Evolutionary conservation across 2,797 vertebrate genomes (phyloP).

Genomic region (Lagorchestes hirsutus): DNA sequence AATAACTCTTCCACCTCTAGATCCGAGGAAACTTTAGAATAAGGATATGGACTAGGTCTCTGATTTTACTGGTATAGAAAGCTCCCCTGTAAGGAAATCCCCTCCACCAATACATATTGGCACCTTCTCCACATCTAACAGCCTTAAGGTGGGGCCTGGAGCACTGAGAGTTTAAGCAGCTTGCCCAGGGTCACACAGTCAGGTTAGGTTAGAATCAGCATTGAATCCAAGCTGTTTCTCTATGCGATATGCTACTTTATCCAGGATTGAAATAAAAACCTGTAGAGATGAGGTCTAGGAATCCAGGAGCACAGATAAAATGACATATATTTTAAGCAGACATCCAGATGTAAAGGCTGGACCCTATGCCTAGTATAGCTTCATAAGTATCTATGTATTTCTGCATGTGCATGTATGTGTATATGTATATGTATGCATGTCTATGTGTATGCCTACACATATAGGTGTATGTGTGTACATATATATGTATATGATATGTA

Average conservation of each 20-base stretch:
- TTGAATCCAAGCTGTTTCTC: neutral
- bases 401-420: neutral
- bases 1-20: no score
- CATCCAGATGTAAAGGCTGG: neutral
- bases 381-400: neutral
- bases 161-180: neutral
- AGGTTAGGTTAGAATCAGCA: no score
- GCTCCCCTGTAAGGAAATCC: neutral
- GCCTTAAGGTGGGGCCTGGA: neutral
- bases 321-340: neutral
- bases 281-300: neutral
- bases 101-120: no score
- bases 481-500: neutral
- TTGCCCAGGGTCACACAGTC: no score
- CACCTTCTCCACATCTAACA: no score
- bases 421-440: no score
- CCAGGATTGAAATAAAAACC: neutral
- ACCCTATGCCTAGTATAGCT: neutral
- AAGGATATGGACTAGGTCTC: neutral
- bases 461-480: no score
- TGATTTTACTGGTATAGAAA: neutral
- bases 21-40: neutral
- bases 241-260: neutral
- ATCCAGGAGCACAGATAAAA: neutral
- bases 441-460: no score